Evolutionary conservation across 2,113 vertebrate genomes (phyloP).

Genomic region (zebrafish (Danio rerio)): DNA sequence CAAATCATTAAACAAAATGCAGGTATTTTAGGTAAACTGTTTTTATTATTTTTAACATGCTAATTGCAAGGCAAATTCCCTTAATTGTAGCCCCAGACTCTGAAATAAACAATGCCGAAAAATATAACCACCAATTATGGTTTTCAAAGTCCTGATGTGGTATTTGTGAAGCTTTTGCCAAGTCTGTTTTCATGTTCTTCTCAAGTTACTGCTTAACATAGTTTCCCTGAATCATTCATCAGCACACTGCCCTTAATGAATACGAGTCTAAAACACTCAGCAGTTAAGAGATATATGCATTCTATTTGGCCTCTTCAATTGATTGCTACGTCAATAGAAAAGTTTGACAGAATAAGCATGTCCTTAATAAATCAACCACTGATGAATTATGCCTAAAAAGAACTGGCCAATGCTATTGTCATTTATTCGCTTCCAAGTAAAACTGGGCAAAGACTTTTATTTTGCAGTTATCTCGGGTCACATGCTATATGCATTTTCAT

Average conservation of each 20-base stretch:
- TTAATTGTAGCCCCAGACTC: conserved; percentile 81
- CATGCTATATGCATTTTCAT: neutral
- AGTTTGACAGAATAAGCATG: conserved; percentile 65
- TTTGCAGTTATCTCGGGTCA: conserved; percentile 18
- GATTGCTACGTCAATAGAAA: conserved; percentile 64
- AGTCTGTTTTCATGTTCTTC: conserved; percentile 79
- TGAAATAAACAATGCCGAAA: conserved; percentile 82
- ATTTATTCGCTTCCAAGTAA: conserved; percentile 28
- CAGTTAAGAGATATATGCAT: conserved; percentile 60
- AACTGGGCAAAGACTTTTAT: neutral
- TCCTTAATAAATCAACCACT: conserved; percentile 67
- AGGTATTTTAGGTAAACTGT: conserved; percentile 83
- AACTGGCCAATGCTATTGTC: conserved; percentile 32
- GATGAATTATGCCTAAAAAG: conserved; percentile 65
- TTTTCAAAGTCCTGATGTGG: conserved; percentile 79
- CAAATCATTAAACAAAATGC: conserved; percentile 77
- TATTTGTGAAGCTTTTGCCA: conserved; percentile 78
- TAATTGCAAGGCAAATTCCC: conserved; percentile 82
- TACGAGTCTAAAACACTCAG: conserved; percentile 61
- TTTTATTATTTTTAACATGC: conserved; percentile 83
- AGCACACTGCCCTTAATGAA: conserved; percentile 73
- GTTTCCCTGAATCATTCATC: conserved; percentile 77
- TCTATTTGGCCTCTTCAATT: conserved; percentile 57
- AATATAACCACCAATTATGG: conserved; percentile 80
- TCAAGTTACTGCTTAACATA: conserved; percentile 74